Percentiles rank a stretch among this genome's conserved stretches.
These are phyloP conservation scores for Tribolium freemani DNA, from an alignment of 2,888 invertebrate genomes.

Conservation along the genomic window DNA sequence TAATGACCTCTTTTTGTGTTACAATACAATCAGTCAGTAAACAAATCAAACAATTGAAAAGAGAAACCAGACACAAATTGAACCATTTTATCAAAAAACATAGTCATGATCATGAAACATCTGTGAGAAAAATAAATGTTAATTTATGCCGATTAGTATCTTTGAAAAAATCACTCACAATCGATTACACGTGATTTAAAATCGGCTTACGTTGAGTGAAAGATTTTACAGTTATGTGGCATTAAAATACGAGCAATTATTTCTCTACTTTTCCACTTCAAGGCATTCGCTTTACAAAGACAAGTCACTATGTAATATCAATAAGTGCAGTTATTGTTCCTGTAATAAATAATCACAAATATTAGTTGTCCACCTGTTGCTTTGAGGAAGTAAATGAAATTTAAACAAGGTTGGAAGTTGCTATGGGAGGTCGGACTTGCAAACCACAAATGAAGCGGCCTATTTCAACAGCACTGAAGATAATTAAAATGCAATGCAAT, in stretches of 20 bases:
- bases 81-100: background rate
- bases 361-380: background rate
- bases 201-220: conserved; percentile 10
- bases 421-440: background rate
- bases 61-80: background rate
- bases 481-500: too few relatives aligned
- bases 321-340: background rate
- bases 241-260: conserved; percentile 23
- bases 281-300: background rate
- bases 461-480: too few relatives aligned
- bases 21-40: background rate
- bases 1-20: background rate
- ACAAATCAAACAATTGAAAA: background rate
- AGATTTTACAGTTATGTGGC: conserved; percentile 24
- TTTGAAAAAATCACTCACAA: background rate
- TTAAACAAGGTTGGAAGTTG: background rate
- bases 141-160: background rate
- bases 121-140: background rate
- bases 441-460: background rate
- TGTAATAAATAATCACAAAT: background rate
- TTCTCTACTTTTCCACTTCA: conserved; percentile 24
- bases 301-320: background rate
- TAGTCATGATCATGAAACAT: background rate
- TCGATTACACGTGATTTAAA: conserved; percentile 2
- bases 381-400: background rate